Evolutionary conservation across 2,797 vertebrate species (phyloP), one percentile per base, ranked within the genome.

Genomic region (Hozukius guyotensis): DNA sequence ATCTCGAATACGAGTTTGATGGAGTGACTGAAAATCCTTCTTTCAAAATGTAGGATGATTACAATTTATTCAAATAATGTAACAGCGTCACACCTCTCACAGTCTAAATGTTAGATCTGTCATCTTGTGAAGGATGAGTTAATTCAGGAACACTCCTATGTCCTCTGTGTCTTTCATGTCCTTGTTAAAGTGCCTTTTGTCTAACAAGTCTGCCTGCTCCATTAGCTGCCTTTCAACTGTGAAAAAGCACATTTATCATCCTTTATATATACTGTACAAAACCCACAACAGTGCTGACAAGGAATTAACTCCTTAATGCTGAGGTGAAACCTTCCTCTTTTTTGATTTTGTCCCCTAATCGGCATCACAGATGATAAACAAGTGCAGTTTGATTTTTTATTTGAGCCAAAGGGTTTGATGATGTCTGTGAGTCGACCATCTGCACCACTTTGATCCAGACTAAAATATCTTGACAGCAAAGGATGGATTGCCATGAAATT

Each of bases 221-320:
- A 94, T 95, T 95, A 95, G 89, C 91, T 85, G 80, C 92, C 86
- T 87, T 90, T 92, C 87, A 92, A 36, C 87, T 93, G 86, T 87
- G 93, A 93, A 92, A 89, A 88, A 66, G 78, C 87, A 82, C 88
- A 93, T 93, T 90, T 77, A 91, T 94, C 92, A 93, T 94, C 90
- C 82, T 93, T 87, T 86, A 73, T 72, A 83, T 84, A 62, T 49
- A 84, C 78, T 80, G 81, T 75, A 65, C 29, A 80, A 87, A 87
- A 71, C 31, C 34, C 69, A 71, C 70, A 75, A 72, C 62, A 75
- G 61, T 3, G 49, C 62, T 61, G 79, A 78, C 79, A 80, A 77
- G 74, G 59, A 80, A 83, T 88, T 67, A 82, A 86, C 63, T 83
- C 63, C 18, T 70, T 61, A 31, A 36, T n/a, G 49, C 38, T 36